A percentile compares a stretch with the other conserved stretches of the same genome.
phyloP scores from a whole-genome alignment of 1,140 invertebrate species.

The Solen grandis region DNA sequence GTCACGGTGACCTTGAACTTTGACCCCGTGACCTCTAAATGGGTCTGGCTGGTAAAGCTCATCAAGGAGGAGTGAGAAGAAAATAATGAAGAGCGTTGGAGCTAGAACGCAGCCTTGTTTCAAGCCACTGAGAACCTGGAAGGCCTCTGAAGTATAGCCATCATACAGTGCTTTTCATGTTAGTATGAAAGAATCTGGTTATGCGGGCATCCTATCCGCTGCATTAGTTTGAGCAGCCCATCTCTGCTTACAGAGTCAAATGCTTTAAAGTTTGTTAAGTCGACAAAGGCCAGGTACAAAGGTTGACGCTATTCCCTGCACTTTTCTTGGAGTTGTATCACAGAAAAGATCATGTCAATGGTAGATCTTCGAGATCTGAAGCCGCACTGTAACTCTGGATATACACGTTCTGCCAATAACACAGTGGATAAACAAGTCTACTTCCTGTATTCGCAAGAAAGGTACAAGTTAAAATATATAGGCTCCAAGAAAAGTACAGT shows the following conservation, averaged over 20 bases:
- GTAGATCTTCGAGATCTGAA: conserved; percentile 39
- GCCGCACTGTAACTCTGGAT: no score
- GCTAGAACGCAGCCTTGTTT: conserved; percentile 62
- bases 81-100: conserved; percentile 58
- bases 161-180: no score
- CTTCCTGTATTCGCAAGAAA: no score
- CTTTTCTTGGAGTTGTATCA: conserved; percentile 56
- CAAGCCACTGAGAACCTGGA: conserved; percentile 44
- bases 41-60: no score
- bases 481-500: no score
- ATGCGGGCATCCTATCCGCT: conserved; percentile 49
- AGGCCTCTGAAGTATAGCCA: conserved; percentile 37
- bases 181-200: no score
- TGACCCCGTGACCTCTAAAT: no score
- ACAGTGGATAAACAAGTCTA: no score
- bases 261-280: conserved; percentile 65
- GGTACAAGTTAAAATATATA: no score
- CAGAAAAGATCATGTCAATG: conserved; percentile 55
- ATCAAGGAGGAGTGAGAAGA: no score
- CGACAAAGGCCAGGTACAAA: conserved; percentile 52
- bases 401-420: conserved; percentile 39
- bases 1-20: no score
- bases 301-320: conserved; percentile 60
- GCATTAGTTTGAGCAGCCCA: conserved; percentile 57
- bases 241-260: conserved; percentile 62